Conservation (phyloP, 2,888 invertebrate species). For the Agonopterix heracliana region DNA sequence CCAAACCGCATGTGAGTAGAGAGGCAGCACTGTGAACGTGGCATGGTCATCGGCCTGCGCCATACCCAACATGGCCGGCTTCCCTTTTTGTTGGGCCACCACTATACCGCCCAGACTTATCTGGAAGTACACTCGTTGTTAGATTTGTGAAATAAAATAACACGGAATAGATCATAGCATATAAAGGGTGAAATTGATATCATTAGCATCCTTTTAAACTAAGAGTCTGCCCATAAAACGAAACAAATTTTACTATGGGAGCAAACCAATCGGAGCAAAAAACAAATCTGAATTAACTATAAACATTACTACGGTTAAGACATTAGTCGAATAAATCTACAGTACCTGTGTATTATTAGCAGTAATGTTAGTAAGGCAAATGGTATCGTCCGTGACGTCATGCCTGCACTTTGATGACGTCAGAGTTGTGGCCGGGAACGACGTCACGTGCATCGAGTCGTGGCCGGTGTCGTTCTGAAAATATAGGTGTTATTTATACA, state of each 20-base stretch:
- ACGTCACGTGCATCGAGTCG: constrained; percentile 15
- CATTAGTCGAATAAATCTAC: too few relatives aligned
- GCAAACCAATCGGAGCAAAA: too few relatives aligned
- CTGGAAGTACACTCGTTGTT: constrained; percentile 1
- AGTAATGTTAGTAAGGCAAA: too few relatives aligned
- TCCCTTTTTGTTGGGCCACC: constrained; percentile 12
- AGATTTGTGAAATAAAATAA: too few relatives aligned
- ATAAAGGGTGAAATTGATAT: too few relatives aligned
- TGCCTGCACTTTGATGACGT: constrained; percentile 13
- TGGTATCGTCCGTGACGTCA: constrained; percentile 7
- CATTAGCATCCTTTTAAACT: too few relatives aligned
- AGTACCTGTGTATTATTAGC: neutral
- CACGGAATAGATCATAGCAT: too few relatives aligned
- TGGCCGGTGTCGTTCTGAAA: constrained; percentile 13
- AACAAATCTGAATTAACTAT: too few relatives aligned
- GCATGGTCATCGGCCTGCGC: constrained; percentile 21
- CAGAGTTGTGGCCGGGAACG: constrained; percentile 11
- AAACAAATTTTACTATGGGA: too few relatives aligned
- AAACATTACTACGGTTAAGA: too few relatives aligned
- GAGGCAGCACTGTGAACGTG: constrained; percentile 19
- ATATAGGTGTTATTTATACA: neutral
- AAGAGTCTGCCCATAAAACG: too few relatives aligned
- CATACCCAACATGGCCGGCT: constrained; percentile 24
- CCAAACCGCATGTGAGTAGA: constrained; percentile 21
- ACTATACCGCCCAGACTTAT: constrained; percentile 28